phyloP scores from a whole-genome alignment of 1,140 invertebrate species.

The Zaprionus camerounensis region DNA sequence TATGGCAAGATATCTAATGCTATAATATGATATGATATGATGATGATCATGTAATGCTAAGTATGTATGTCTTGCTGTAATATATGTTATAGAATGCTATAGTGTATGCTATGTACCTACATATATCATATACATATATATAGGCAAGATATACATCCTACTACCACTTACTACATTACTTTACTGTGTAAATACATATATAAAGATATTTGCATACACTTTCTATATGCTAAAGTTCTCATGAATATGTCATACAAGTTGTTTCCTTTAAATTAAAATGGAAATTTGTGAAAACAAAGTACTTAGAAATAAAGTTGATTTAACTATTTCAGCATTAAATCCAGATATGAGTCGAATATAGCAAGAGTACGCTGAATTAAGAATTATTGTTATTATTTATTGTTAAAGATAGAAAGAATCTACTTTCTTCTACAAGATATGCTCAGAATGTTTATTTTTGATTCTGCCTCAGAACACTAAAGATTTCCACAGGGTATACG shows the following conservation, averaged over 20 bases:
- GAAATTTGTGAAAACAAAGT: background rate
- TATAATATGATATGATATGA: too few relatives aligned
- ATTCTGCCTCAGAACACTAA: background rate
- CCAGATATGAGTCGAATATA: background rate
- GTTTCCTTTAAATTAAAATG: background rate
- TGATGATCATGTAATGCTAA: too few relatives aligned
- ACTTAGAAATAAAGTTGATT: background rate
- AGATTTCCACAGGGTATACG: background rate
- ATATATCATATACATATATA: too few relatives aligned
- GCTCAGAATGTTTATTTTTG: background rate
- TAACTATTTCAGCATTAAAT: background rate
- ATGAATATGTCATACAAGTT: background rate
- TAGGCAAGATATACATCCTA: too few relatives aligned
- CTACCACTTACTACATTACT: too few relatives aligned
- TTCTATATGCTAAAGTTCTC: background rate
- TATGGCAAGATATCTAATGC: too few relatives aligned
- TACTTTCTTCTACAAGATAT: background rate
- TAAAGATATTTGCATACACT: background rate
- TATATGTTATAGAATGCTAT: too few relatives aligned
- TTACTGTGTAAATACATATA: too few relatives aligned
- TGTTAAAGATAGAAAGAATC: background rate
- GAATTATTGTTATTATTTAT: background rate
- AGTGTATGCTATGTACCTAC: too few relatives aligned
- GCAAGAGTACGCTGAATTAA: too few relatives aligned
- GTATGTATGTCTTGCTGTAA: too few relatives aligned